Base-by-base conservation (phyloP, 2,113 vertebrate species). In the Aepyceros melampus region DNA sequence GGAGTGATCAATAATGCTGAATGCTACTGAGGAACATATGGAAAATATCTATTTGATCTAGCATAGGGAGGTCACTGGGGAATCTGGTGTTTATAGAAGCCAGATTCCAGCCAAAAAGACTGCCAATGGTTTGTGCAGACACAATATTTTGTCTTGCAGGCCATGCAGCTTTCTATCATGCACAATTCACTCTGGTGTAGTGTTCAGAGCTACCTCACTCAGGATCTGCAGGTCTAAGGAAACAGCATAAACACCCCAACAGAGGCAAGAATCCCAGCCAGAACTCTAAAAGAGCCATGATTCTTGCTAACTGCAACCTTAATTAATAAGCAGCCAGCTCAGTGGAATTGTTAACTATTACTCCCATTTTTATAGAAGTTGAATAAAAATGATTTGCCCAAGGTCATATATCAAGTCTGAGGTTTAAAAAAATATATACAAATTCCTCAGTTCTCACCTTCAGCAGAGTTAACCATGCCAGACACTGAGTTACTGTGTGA, bases 241-340 rank as follows among this genome's bases (percentile, higher is more conserved):
- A 47, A 51, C 53, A 33, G 21, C 9, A 76, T 14, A 51, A 56
- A 43, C 23, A 25, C n/a, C 13, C 79, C 79, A 74, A 43, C 2
- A 25, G 23, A 83, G 51, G 53, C 47, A 23, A 74, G 4, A 51
- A 91, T 62, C 51, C 36, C 47, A 40, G 53, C 33, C 45, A 36
- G 79, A 79, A 56, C 40, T 67, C 88, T 27, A 47, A 33, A 84
- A 83, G 19, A 71, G 49, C 49, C 89, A 53, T 56, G 91, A 87
- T 56, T 76, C 67, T 82, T 82, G 60, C 87, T 91, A 81, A 79
- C n/a, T 27, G 29, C 51, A 90, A 79, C 6, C 45, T 95, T 71
- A 89, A 95, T 95, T 78, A 96, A 71, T 56, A 53, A 97, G n/a
- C 96, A 97, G 60, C 23, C 25, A 1, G 25, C 23, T 95, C 55